Evolutionary conservation across 2,888 invertebrate species (phyloP).

Genomic region (Aromia moschata): DNA sequence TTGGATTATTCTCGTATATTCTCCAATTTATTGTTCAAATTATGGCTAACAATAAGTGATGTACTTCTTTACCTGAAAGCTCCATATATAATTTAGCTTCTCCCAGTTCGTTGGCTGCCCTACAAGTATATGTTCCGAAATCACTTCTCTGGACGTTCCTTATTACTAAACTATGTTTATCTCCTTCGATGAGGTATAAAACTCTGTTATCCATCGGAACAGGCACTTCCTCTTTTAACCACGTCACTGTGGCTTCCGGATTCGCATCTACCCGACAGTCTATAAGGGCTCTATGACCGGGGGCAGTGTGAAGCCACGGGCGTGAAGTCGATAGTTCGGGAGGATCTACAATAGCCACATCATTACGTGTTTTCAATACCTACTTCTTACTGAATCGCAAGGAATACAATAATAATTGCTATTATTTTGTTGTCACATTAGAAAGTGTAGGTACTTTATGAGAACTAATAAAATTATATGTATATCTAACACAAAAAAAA

Average conservation of each 20-base stretch:
- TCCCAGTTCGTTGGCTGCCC: conserved; percentile 79
- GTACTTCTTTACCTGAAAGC: conserved; percentile 80
- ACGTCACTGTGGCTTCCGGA: conserved; percentile 73
- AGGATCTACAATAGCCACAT: conserved; percentile 74
- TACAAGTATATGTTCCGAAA: conserved; percentile 81
- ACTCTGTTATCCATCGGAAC: conserved; percentile 64
- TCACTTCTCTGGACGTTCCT: conserved; percentile 74
- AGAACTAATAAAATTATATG: no score
- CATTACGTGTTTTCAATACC: no score
- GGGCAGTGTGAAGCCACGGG: conserved; percentile 78
- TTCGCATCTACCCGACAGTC: conserved; percentile 75
- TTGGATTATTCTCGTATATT: no score
- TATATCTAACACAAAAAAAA: no score
- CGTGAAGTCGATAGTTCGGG: conserved; percentile 75
- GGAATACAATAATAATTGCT: no score
- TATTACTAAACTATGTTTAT: conserved; percentile 73
- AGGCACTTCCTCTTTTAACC: conserved; percentile 73
- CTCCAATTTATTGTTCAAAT: no score
- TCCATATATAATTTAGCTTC: conserved; percentile 76
- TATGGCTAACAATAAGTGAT: no score
- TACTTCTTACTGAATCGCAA: no score
- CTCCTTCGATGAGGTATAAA: conserved; percentile 62
- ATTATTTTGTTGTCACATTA: no score
- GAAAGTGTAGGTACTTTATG: no score
- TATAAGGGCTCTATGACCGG: conserved; percentile 75